Conservation (phyloP, 2,797 vertebrate species). For the Amblyopsis hoosieri region DNA sequence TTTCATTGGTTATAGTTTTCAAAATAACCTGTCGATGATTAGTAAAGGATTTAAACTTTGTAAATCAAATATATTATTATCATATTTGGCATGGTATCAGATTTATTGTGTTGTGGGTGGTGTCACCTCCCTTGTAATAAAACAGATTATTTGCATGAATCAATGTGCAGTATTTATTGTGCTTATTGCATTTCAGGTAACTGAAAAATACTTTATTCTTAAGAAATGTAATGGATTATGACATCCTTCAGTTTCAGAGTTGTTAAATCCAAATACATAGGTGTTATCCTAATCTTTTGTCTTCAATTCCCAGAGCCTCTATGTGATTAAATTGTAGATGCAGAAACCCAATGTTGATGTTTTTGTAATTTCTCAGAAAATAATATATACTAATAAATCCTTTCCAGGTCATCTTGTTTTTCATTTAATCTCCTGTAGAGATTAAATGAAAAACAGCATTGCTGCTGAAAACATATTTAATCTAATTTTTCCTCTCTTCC, state of each 20-base stretch:
- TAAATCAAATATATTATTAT: too few relatives aligned
- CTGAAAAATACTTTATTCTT: background rate
- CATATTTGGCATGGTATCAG: too few relatives aligned
- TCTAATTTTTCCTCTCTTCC: conserved; percentile 49
- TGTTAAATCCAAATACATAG: conserved; percentile 6
- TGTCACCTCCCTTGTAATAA: too few relatives aligned
- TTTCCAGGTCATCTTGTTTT: conserved; percentile 50
- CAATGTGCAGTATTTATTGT: too few relatives aligned
- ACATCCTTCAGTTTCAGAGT: conserved; percentile 2
- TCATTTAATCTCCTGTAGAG: conserved; percentile 28
- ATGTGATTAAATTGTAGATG: conserved; percentile 21
- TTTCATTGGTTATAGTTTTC: too few relatives aligned
- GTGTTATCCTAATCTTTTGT: conserved; percentile 13
- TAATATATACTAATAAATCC: conserved; percentile 18
- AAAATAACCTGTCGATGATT: too few relatives aligned
- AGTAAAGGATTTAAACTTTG: too few relatives aligned
- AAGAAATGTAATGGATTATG: background rate
- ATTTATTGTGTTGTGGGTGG: too few relatives aligned
- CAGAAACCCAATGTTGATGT: conserved; percentile 43
- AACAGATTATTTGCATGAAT: too few relatives aligned
- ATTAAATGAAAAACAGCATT: conserved; percentile 64
- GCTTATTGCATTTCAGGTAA: too few relatives aligned
- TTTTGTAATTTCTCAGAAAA: conserved; percentile 31
- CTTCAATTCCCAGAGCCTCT: conserved; percentile 16
- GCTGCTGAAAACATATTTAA: conserved; percentile 62